phyloP scores from a whole-genome alignment of 2,888 invertebrate genomes.

The Phrixothrix hirtus region DNA sequence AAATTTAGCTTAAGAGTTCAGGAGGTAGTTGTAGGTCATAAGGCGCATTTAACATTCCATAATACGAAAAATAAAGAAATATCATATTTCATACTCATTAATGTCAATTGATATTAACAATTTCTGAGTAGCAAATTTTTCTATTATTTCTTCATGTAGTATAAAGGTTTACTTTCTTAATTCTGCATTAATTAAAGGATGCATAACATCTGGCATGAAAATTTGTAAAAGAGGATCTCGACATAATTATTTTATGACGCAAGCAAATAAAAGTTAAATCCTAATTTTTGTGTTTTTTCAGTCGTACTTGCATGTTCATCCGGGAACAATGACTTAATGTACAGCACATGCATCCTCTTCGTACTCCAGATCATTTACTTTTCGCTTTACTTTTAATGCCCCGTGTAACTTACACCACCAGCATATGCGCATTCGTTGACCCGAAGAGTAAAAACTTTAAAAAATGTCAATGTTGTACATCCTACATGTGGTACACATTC shows the following conservation, averaged over 20 bases:
- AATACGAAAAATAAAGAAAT: neutral
- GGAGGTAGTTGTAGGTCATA: too few relatives aligned
- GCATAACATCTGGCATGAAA: constrained; percentile 15
- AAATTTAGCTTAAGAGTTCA: constrained; percentile 26
- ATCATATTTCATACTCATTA: constrained; percentile 1
- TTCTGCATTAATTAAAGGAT: constrained; percentile 13
- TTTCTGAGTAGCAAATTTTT: constrained; percentile 6
- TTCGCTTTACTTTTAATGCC: constrained; percentile 22
- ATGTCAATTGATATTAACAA: constrained; percentile 6
- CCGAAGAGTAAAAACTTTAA: constrained; percentile 30
- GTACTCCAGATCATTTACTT: constrained; percentile 19
- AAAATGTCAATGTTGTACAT: constrained; percentile 26
- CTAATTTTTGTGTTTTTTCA: constrained; percentile 23
- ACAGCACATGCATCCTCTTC: constrained; percentile 32
- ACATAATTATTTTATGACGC: constrained; percentile 28
- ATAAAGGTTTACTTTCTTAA: constrained; percentile 3
- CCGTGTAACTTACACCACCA: constrained; percentile 26
- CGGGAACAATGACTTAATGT: constrained; percentile 39
- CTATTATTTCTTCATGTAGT: constrained; percentile 2
- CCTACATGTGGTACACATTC: constrained; percentile 37
- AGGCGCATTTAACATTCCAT: neutral
- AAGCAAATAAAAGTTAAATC: constrained; percentile 28
- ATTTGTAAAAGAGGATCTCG: constrained; percentile 8
- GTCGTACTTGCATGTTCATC: constrained; percentile 19
- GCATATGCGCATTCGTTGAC: constrained; percentile 24